Evolutionary conservation across 2,797 vertebrate genomes (phyloP).

Genomic region (Bryconaethiops microstoma): DNA sequence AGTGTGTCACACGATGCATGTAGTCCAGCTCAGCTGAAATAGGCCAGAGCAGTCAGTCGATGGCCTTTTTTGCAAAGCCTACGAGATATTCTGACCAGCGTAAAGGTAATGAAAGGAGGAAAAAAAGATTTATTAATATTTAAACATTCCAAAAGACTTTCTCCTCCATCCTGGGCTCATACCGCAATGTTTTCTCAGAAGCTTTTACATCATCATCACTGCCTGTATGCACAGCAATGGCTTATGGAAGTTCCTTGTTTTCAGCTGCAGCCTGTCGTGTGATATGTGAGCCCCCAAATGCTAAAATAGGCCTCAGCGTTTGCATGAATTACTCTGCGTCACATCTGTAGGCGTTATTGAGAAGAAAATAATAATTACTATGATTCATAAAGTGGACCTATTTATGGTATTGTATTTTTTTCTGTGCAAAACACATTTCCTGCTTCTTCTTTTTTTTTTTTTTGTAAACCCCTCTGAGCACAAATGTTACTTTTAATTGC

Average conservation of each 20-base stretch:
- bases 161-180: background rate
- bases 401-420: background rate
- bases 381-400: background rate
- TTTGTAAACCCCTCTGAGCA: background rate
- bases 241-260: background rate
- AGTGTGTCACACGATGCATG: background rate
- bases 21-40: background rate
- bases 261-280: background rate
- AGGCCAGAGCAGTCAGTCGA: background rate
- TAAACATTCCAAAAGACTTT: background rate
- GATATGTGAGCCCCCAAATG: background rate
- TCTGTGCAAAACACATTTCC: background rate
- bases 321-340: background rate
- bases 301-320: background rate
- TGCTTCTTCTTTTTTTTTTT: too few relatives aligned
- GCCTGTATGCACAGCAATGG: background rate
- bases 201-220: background rate
- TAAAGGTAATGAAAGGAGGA: constrained; percentile 7
- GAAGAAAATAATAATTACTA: background rate
- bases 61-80: constrained; percentile 1
- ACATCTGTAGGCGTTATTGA: background rate
- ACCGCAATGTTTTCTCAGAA: background rate
- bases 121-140: constrained; percentile 15
- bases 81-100: background rate
- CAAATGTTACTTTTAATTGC: background rate